A percentile compares a stretch with the other conserved stretches of the same genome.
Conservation (phyloP, 2,113 vertebrate species). For the Pedionomus torquatus region DNA sequence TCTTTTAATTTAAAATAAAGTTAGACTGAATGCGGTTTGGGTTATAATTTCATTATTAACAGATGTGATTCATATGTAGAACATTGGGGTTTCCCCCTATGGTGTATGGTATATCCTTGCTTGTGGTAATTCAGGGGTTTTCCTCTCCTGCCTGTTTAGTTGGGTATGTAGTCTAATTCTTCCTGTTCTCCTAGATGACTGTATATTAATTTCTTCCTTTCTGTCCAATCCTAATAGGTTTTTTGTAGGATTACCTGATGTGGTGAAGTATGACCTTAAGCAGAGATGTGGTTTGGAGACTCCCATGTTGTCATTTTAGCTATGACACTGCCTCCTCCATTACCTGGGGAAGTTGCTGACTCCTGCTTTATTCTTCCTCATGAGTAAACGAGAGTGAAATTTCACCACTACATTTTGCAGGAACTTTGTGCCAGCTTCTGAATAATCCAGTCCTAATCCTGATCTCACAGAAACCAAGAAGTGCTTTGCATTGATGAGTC, state of each 20-base stretch:
- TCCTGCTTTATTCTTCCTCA: not conserved
- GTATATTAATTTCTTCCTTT: constrained; percentile 13
- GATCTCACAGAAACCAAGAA: constrained; percentile 30
- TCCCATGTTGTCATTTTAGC: constrained; percentile 48
- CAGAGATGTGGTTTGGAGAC: constrained; percentile 14
- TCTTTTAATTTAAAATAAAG: not conserved
- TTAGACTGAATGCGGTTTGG: constrained; percentile 19
- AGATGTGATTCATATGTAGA: constrained; percentile 40
- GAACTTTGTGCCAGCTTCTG: not conserved
- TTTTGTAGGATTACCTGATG: constrained; percentile 12
- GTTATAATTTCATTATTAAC: constrained; percentile 44
- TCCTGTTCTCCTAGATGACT: not conserved
- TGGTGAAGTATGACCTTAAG: not conserved
- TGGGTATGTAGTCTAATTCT: not conserved
- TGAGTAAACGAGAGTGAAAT: constrained; percentile 42
- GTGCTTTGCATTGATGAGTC: constrained; percentile 19
- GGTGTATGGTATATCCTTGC: not conserved
- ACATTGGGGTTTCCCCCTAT: not conserved
- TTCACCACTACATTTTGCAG: not conserved
- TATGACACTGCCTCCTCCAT: not conserved
- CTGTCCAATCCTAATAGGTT: not conserved
- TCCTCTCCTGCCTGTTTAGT: not conserved
- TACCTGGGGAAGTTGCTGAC: constrained; percentile 24
- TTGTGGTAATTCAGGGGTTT: constrained; percentile 34
- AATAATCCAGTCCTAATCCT: constrained; percentile 29